Conservation (phyloP, 2,888 invertebrate genomes). For the Luperina testacea region DNA sequence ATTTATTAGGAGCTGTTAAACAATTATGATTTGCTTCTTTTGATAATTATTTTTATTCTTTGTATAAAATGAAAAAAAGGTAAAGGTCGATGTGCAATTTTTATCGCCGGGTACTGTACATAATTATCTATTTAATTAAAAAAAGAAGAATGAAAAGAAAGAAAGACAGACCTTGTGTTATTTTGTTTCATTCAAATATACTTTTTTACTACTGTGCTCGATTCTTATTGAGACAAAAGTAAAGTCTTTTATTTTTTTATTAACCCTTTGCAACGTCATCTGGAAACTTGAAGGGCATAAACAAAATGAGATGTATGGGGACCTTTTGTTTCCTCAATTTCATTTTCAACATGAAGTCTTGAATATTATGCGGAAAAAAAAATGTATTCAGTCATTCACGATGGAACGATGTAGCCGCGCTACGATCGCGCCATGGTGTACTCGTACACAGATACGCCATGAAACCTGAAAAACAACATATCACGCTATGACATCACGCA, state of each 20-base stretch:
- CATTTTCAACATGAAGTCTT: background rate
- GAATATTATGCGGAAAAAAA: slow-evolving; percentile 10
- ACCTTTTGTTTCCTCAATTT: slow-evolving; percentile 9
- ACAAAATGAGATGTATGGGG: slow-evolving; percentile 2
- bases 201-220: background rate
- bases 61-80: no score
- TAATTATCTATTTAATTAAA: background rate
- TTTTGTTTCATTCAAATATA: background rate
- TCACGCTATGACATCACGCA: background rate
- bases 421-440: background rate
- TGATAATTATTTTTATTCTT: no score
- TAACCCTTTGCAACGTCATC: background rate
- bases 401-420: background rate
- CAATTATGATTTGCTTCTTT: no score
- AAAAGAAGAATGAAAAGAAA: no score
- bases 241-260: background rate
- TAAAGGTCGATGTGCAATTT: no score
- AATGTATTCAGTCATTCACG: slow-evolving; percentile 46
- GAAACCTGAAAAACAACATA: slow-evolving; percentile 12
- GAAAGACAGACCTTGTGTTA: background rate
- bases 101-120: no score
- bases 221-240: background rate
- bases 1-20: no score
- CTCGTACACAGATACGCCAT: background rate
- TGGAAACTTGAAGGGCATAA: background rate